A percentile compares a stretch with the other conserved stretches of the same genome.
Conservation (phyloP, 2,888 invertebrate genomes). For the Trichogramma evanescens region DNA sequence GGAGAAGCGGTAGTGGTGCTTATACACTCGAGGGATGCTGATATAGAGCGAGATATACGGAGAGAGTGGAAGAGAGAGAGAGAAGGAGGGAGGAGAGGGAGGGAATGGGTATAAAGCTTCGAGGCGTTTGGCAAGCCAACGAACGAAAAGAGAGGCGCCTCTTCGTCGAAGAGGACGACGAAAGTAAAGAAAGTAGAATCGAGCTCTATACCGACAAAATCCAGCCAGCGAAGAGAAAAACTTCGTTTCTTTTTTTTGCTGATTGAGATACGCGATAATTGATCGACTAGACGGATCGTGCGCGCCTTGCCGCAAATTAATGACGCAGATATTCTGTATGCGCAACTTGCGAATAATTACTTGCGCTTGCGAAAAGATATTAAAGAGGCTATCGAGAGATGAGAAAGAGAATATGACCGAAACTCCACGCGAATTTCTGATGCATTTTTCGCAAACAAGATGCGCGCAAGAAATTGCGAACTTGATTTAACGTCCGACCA, state of each 20-base stretch:
- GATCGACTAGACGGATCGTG: conserved; percentile 1
- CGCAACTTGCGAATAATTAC: too few species aligned
- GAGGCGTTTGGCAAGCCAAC: conserved; percentile 8
- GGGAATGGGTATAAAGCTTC: conserved; percentile 19
- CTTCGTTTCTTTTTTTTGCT: too few species aligned
- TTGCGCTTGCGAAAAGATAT: too few species aligned
- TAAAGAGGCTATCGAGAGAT: too few species aligned
- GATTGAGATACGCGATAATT: background rate
- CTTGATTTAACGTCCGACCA: too few species aligned
- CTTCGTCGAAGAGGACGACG: conserved; percentile 17
- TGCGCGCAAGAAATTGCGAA: too few species aligned
- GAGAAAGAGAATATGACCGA: too few species aligned
- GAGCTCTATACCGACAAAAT: conserved; percentile 13
- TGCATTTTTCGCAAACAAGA: too few species aligned
- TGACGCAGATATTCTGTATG: too few species aligned
- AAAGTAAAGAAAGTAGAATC: conserved; percentile 3
- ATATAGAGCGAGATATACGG: background rate
- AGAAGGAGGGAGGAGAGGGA: conserved; percentile 17
- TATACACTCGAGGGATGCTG: too few species aligned
- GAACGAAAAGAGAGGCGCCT: conserved; percentile 20
- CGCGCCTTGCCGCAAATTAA: too few species aligned
- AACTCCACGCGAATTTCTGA: too few species aligned
- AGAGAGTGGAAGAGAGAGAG: conserved; percentile 1
- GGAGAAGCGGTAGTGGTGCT: conserved; percentile 1
- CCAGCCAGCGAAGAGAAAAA: background rate